Conservation (phyloP, 1,140 invertebrate genomes). For the Bombus superbus region DNA sequence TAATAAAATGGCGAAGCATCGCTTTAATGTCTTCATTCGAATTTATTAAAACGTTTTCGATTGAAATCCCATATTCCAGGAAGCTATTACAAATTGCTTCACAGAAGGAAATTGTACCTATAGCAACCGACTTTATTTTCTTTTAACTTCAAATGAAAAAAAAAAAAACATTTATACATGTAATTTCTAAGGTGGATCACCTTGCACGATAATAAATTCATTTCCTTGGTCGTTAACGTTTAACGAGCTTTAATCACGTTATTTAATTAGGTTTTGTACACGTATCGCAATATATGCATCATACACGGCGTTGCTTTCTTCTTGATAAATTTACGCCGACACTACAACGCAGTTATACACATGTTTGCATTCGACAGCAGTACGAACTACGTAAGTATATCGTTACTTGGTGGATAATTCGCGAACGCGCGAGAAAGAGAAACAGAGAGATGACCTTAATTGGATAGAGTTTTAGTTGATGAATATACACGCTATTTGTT, state of each 20-base stretch:
- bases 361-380: neutral
- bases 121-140: neutral
- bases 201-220: neutral
- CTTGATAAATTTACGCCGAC: neutral
- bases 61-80: neutral
- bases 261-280: neutral
- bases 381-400: neutral
- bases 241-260: neutral
- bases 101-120: too few species aligned
- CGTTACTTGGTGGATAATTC: neutral
- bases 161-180: neutral
- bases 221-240: neutral
- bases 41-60: neutral
- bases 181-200: neutral
- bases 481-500: conserved; percentile 49
- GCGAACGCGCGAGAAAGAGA: neutral
- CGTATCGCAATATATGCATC: neutral
- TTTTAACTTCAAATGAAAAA: neutral
- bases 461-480: conserved; percentile 44
- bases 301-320: neutral
- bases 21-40: too few species aligned
- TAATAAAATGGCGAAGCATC: too few species aligned
- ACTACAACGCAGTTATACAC: neutral
- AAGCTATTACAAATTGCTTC: neutral
- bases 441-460: conserved; percentile 47